Conservation (phyloP, 2,113 vertebrate species). For the Hassar affinis region DNA sequence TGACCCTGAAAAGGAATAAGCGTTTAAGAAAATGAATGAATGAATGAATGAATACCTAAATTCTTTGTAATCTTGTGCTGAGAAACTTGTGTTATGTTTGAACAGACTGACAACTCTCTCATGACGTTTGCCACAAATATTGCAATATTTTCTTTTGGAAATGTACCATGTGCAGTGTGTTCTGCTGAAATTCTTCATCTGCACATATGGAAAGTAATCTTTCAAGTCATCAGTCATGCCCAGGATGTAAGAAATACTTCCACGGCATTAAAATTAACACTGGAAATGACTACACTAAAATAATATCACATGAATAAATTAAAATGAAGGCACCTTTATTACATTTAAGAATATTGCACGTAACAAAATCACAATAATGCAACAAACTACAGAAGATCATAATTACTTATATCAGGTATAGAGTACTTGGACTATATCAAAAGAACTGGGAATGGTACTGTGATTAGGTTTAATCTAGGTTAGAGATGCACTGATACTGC, state of each 20-base stretch:
- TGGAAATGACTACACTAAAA: not conserved
- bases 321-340: constrained; percentile 13
- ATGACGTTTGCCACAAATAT: no score
- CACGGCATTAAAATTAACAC: not conserved
- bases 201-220: no score
- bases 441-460: not conserved
- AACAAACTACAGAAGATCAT: not conserved
- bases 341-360: not conserved
- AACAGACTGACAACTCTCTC: no score
- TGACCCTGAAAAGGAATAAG: no score
- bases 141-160: no score
- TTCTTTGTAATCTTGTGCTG: no score
- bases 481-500: not conserved
- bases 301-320: not conserved
- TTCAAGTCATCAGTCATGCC: no score
- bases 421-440: not conserved
- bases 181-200: no score
- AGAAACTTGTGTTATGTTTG: no score
- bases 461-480: not conserved
- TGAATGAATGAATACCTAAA: no score
- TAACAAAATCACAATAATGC: not conserved
- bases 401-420: not conserved
- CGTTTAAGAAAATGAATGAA: no score
- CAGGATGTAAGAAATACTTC: not conserved
- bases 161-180: no score